Conservation (phyloP, 2,797 vertebrate genomes). For the Malurus leucopterus region DNA sequence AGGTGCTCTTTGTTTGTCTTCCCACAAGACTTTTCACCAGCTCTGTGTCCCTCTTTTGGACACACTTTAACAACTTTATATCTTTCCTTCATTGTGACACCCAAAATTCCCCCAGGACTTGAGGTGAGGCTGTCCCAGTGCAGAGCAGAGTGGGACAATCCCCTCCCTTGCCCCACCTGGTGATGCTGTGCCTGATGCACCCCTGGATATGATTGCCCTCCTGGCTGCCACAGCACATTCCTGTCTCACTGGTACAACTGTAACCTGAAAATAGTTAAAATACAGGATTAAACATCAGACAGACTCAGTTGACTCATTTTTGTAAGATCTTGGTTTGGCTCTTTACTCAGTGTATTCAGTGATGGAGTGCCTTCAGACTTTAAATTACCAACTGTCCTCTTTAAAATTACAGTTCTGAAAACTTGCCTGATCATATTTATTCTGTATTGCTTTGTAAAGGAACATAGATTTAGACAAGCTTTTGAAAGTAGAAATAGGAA, state of each 20-base stretch:
- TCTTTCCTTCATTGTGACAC: neutral
- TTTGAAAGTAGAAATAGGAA: neutral
- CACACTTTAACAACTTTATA: neutral
- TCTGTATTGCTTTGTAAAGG: neutral
- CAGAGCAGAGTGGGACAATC: neutral
- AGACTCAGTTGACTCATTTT: neutral
- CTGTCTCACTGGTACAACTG: neutral
- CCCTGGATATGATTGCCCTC: neutral
- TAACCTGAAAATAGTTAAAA: neutral
- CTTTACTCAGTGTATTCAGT: neutral
- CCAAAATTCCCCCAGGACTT: neutral
- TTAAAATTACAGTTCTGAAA: neutral
- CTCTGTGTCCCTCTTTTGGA: neutral
- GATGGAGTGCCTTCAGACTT: neutral
- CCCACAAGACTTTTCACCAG: neutral
- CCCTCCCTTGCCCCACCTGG: neutral
- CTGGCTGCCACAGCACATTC: neutral
- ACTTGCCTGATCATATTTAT: neutral
- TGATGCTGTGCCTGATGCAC: neutral
- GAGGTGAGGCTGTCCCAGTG: rapidly evolving
- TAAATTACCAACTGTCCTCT: neutral
- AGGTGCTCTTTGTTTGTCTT: neutral
- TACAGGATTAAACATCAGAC: neutral
- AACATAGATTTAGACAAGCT: neutral
- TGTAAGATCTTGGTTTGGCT: neutral